phyloP scores from a whole-genome alignment of 2,888 invertebrate species.

The Mactromeris polynyma region DNA sequence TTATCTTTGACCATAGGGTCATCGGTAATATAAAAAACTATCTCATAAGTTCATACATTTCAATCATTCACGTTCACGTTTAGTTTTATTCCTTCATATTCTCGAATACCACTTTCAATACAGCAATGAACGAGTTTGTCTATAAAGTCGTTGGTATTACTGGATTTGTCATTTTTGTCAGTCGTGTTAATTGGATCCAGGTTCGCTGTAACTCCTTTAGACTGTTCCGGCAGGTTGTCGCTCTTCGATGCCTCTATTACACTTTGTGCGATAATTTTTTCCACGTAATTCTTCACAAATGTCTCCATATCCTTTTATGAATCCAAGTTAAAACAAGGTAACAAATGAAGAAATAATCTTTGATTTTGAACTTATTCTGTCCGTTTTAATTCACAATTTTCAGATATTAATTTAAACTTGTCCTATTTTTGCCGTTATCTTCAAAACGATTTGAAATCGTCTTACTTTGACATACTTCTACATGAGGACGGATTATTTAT shows the following conservation, averaged over 20 bases:
- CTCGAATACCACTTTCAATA: neutral
- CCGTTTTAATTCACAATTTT: neutral
- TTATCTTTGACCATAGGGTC: too few relatives aligned
- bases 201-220: too few relatives aligned
- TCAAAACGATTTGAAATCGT: neutral
- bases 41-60: neutral
- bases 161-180: neutral
- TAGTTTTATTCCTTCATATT: neutral
- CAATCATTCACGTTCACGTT: neutral
- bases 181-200: neutral
- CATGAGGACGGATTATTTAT: neutral
- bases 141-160: neutral
- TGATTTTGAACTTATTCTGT: too few relatives aligned
- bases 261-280: neutral
- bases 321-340: neutral
- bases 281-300: slow-evolving; percentile 6
- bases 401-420: neutral
- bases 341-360: neutral
- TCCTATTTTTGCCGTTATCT: slow-evolving; percentile 2
- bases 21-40: too few relatives aligned
- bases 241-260: neutral
- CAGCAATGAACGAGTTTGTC: neutral
- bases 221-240: neutral
- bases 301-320: neutral
- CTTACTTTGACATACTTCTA: neutral